phyloP scores from a whole-genome alignment of 2,113 vertebrate species.

The Solea solea region DNA sequence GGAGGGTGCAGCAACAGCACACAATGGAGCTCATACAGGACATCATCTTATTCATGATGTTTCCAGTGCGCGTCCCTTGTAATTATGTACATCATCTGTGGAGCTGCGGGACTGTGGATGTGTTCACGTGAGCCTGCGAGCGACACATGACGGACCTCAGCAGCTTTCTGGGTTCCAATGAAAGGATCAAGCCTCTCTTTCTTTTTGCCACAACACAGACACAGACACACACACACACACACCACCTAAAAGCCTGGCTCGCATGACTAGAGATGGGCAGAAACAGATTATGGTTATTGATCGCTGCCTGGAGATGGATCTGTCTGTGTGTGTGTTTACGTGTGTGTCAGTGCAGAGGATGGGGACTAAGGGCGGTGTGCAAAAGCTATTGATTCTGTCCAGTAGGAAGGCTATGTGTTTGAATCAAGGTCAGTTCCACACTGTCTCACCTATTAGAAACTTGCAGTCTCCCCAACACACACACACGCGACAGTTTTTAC shows the following conservation, averaged over 20 bases:
- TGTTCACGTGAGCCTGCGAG: constrained; percentile 44
- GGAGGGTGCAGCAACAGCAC: constrained; percentile 14
- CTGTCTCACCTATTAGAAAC: constrained; percentile 78
- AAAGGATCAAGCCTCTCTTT: constrained; percentile 60
- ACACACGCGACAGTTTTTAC: constrained; percentile 36
- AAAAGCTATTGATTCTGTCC: constrained; percentile 87
- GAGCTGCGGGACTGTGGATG: constrained; percentile 45
- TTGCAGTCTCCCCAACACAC: constrained; percentile 32
- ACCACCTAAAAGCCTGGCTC: constrained; percentile 87
- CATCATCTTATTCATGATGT: constrained; percentile 44
- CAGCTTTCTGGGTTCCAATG: constrained; percentile 61
- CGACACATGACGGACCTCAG: constrained; percentile 53
- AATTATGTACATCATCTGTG: constrained; percentile 42
- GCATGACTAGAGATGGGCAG: constrained; percentile 92
- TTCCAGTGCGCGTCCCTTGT: constrained; percentile 35
- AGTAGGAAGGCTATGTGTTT: constrained; percentile 77
- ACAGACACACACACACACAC: constrained; percentile 19
- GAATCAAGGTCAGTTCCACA: constrained; percentile 86
- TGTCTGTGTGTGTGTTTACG: constrained; percentile 69
- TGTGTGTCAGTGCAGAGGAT: constrained; percentile 71
- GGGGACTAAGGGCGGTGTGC: constrained; percentile 78
- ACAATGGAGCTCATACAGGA: constrained; percentile 33
- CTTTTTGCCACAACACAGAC: constrained; percentile 31
- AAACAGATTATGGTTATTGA: constrained; percentile 97
- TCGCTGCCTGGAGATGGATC: constrained; percentile 88